phyloP scores from a whole-genome alignment of 2,888 invertebrate genomes.

The Troglohyphantes excavatus region DNA sequence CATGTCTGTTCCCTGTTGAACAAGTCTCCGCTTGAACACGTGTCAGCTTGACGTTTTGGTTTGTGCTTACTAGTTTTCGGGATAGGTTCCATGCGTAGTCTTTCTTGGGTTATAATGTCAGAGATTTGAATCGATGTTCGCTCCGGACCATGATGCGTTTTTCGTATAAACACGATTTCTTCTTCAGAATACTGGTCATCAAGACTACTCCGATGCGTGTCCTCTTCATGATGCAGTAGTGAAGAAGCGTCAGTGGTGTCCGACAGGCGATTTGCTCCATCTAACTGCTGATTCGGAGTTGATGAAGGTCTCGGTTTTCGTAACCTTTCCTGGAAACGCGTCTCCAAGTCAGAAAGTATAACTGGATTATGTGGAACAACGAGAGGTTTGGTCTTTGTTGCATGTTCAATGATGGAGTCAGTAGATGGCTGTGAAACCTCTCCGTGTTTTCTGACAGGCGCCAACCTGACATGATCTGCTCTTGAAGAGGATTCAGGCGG shows the following conservation, averaged over 20 bases:
- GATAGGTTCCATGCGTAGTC: not conserved
- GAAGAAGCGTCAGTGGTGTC: not conserved
- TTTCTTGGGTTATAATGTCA: not conserved
- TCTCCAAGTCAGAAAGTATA: not conserved
- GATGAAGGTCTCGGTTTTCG: not conserved
- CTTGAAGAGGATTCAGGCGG: not conserved
- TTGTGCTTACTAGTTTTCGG: not conserved
- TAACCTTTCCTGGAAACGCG: not conserved
- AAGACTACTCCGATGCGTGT: not conserved
- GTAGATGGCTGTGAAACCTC: not conserved
- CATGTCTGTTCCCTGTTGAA: constrained; percentile 20
- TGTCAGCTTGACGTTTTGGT: not conserved
- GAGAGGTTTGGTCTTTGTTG: not conserved
- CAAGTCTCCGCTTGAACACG: not conserved
- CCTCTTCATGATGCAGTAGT: too few species aligned
- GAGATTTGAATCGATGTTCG: not conserved
- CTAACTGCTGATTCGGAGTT: not conserved
- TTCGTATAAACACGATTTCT: not conserved
- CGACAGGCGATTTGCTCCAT: not conserved
- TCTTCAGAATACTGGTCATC: not conserved
- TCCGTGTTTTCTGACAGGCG: not conserved
- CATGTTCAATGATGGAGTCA: not conserved
- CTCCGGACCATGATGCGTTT: not conserved
- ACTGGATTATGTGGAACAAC: not conserved
- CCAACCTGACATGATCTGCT: not conserved